phyloP scores from a whole-genome alignment of 2,113 vertebrate genomes.

The Ceyx cyanopectus region DNA sequence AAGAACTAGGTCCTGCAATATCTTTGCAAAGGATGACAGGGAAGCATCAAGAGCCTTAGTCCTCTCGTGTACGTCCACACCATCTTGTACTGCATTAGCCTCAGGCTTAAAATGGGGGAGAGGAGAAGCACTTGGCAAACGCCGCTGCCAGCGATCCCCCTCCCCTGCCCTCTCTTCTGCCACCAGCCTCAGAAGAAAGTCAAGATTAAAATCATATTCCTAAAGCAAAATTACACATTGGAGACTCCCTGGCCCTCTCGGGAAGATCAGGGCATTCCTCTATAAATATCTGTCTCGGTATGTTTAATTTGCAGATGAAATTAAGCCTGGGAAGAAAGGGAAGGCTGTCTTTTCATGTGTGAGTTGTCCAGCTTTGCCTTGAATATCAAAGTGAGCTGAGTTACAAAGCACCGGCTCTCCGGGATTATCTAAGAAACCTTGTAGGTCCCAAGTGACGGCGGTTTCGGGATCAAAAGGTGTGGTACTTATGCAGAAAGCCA shows the following conservation, averaged over 20 bases:
- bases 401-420: not conserved
- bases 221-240: conserved; percentile 47
- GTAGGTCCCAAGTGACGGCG: conserved; percentile 5
- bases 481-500: not conserved
- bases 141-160: not conserved
- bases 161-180: not conserved
- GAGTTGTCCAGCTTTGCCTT: conserved; percentile 46
- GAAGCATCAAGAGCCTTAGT: not conserved
- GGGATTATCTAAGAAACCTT: conserved; percentile 50
- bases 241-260: not conserved
- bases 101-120: not conserved
- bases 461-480: conserved; percentile 50
- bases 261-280: conserved; percentile 21
- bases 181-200: not conserved
- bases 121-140: rapidly evolving
- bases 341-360: conserved; percentile 58
- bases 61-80: not conserved
- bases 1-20: not conserved
- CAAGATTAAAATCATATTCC: conserved; percentile 5
- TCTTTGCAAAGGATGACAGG: not conserved
- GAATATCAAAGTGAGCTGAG: conserved; percentile 51
- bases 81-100: not conserved
- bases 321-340: conserved; percentile 63
- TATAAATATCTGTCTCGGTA: conserved; percentile 14
- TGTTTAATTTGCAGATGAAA: conserved; percentile 71